A percentile compares a stretch with the other conserved stretches of the same genome.
These are phyloP conservation scores for Psilopogon haemacephalus DNA, from an alignment of 2,113 vertebrate genomes.

Conservation along the genomic window DNA sequence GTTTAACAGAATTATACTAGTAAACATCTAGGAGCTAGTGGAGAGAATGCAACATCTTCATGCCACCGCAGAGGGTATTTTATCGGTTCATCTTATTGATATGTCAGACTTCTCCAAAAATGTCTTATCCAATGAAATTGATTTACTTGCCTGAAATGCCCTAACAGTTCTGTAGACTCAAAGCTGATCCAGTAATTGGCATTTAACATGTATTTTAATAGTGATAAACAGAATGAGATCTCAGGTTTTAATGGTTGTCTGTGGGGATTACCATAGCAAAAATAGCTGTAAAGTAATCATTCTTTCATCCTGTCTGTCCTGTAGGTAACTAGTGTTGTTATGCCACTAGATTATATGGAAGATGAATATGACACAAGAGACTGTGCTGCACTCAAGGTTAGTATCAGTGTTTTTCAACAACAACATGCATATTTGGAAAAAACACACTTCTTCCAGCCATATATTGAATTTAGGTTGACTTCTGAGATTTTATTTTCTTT, in stretches of 20 bases:
- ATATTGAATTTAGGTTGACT: background rate
- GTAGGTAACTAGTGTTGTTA: slow-evolving; percentile 84
- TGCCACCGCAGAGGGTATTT: too few relatives aligned
- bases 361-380: slow-evolving; percentile 86
- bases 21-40: background rate
- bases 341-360: slow-evolving; percentile 80
- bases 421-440: background rate
- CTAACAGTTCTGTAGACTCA: background rate
- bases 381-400: slow-evolving; percentile 91
- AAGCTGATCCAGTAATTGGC: background rate
- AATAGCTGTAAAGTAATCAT: background rate
- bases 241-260: background rate
- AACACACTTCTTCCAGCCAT: background rate
- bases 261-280: background rate
- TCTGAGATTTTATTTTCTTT: background rate
- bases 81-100: background rate
- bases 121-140: background rate
- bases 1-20: background rate
- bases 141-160: background rate
- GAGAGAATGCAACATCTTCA: too few relatives aligned
- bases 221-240: background rate
- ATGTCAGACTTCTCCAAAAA: background rate
- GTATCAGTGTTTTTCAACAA: slow-evolving; percentile 13
- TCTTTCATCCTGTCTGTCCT: slow-evolving; percentile 19
- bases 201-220: background rate